Percentiles rank a stretch among this genome's conserved stretches.
Evolutionary conservation across 2,113 vertebrate species (phyloP).

Genomic region (Alectura lathami): DNA sequence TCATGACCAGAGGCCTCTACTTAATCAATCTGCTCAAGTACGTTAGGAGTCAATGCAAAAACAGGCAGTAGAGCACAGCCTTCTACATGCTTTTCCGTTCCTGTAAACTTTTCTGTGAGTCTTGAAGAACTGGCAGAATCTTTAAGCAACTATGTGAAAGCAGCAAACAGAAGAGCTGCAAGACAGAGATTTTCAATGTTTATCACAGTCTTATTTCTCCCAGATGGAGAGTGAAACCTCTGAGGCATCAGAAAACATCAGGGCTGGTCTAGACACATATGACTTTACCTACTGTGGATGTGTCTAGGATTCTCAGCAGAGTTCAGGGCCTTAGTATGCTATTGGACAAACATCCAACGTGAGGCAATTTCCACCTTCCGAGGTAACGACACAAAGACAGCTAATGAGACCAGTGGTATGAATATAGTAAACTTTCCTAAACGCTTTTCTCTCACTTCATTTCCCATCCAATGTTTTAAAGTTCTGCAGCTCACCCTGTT

Average conservation of each 20-base stretch:
- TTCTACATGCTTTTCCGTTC: neutral
- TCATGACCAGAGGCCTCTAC: neutral
- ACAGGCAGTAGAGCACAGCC: neutral
- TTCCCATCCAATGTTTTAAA: slow-evolving; percentile 12
- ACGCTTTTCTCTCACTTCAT: neutral
- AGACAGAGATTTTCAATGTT: neutral
- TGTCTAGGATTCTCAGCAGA: neutral
- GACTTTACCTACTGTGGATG: neutral
- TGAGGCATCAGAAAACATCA: neutral
- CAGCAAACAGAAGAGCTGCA: neutral
- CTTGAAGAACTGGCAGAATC: neutral
- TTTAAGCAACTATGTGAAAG: neutral
- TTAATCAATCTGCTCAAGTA: neutral
- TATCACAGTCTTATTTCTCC: neutral
- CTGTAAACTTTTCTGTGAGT: neutral
- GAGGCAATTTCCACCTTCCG: neutral
- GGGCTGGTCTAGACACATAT: neutral
- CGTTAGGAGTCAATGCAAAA: neutral
- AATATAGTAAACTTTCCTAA: neutral
- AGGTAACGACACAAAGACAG: neutral
- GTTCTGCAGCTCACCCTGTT: neutral
- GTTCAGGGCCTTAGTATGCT: neutral
- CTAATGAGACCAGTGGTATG: neutral
- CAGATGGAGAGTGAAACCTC: neutral
- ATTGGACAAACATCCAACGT: neutral